Base-by-base conservation (phyloP, 92 coral and sea anemone genomes). In the Zoanthus sansibaricus region DNA sequence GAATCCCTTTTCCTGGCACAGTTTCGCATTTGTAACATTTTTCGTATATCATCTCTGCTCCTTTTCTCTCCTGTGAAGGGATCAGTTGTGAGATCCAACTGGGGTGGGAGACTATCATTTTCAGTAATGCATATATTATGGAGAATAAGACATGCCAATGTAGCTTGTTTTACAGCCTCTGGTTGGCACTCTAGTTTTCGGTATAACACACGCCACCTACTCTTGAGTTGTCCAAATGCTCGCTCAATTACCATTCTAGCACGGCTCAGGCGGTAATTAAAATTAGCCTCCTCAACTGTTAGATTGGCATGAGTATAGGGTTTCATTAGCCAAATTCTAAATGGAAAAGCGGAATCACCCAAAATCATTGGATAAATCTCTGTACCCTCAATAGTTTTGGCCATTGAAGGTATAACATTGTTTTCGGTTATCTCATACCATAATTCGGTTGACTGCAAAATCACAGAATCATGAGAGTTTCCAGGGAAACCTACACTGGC, bases 1-100 rank as follows among this genome's bases (percentile, higher is more conserved):
- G 78, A 69, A 70, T 83, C 87, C 9, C 20, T 83, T 68, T n/a
- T 68, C 16, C n/a, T 68, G 62, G 78, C 15, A 13, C 87, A 83
- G 77, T 48, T 83, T 52, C 80, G 70, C 88, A 84, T 84, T 4
- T 16, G 11, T 15, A 84, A 32, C 82, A 84, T 17, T 49, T 70
- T 31, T 49, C 71, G 20, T 72, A 84, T 73, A 15, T 84, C 51
- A 13, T 71, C 71, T 54, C 88, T 71, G 68, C 80, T 72, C 9
- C 74, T 72, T 51, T 20, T 68, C 66, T 74, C 31, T 14, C n/a
- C 21, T 37, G 80, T 72, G 20, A 56, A 54, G 16, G 64, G 17
- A 56, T 56, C 16, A 0, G 64, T 56, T 56, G 64, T 56, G 64
- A 56, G 17, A 56, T 56, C 64, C 64, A 56, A 56, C 0, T 56